A percentile compares a stretch with the other conserved stretches of the same genome.
phyloP scores from a whole-genome alignment of 2,113 vertebrate species.

The Indicator maculatus region DNA sequence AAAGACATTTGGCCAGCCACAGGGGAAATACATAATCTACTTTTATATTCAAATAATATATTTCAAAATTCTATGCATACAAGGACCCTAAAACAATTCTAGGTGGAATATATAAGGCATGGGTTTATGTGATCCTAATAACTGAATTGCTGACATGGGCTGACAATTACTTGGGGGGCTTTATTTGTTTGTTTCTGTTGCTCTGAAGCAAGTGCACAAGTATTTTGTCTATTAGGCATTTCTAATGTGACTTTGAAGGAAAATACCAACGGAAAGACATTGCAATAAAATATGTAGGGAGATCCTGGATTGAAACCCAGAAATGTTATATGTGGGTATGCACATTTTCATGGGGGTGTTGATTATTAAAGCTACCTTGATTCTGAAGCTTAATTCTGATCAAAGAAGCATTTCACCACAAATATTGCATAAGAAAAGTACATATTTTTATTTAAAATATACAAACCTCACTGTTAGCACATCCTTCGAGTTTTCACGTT shows the following conservation, averaged over 20 bases:
- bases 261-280: constrained; percentile 8
- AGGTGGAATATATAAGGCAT: constrained; percentile 61
- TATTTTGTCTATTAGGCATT: constrained; percentile 6
- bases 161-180: constrained; percentile 56
- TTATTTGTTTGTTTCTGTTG: constrained; percentile 20
- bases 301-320: not conserved
- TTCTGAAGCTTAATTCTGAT: not conserved
- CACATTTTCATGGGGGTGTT: not conserved
- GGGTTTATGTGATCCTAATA: constrained; percentile 72
- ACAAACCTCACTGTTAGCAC: not conserved
- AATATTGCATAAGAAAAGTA: fast-evolving
- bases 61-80: constrained; percentile 77
- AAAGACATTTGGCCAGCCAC: constrained; percentile 85
- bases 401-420: constrained; percentile 54
- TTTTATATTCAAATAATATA: constrained; percentile 85
- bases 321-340: not conserved
- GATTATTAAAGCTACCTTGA: not conserved
- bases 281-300: not conserved
- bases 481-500: not conserved
- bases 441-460: not conserved
- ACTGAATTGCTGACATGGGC: constrained; percentile 69
- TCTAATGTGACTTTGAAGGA: not conserved
- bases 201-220: not conserved
- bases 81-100: constrained; percentile 79
- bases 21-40: constrained; percentile 86